A percentile compares a stretch with the other conserved stretches of the same genome.
phyloP scores from a whole-genome alignment of 2,888 invertebrate species.

The Melipona bicolor region DNA sequence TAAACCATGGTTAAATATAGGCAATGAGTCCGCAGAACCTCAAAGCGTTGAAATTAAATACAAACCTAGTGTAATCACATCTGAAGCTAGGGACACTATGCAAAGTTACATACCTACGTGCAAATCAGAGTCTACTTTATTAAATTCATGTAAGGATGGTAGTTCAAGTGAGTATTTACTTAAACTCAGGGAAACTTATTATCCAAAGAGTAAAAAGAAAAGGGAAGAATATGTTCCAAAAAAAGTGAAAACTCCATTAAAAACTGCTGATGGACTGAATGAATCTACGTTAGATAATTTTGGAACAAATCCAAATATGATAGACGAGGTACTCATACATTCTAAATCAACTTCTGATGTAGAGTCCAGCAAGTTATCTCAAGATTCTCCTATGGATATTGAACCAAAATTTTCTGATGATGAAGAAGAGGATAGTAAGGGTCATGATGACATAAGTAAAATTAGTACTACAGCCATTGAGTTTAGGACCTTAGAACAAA shows the following conservation, averaged over 20 bases:
- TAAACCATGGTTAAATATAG: constrained; percentile 75
- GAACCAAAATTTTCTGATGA: constrained; percentile 79
- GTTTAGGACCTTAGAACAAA: neutral
- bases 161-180: constrained; percentile 75
- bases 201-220: constrained; percentile 80
- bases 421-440: neutral
- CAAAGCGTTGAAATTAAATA: constrained; percentile 75
- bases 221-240: constrained; percentile 83
- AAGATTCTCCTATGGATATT: constrained; percentile 70
- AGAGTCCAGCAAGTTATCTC: constrained; percentile 66
- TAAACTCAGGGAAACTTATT: constrained; percentile 79
- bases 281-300: constrained; percentile 82
- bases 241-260: constrained; percentile 80
- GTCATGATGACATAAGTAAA: neutral
- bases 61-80: constrained; percentile 76
- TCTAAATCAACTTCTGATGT: constrained; percentile 44
- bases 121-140: constrained; percentile 72
- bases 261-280: constrained; percentile 70
- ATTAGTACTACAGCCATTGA: neutral
- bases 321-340: constrained; percentile 82
- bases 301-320: constrained; percentile 82
- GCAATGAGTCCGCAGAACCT: constrained; percentile 69
- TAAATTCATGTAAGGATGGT: constrained; percentile 76
- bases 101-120: constrained; percentile 79
- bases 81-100: constrained; percentile 60